A percentile compares a stretch with the other conserved stretches of the same genome.
Conservation (phyloP, 2,797 vertebrate genomes). For the Rhinella marina region DNA sequence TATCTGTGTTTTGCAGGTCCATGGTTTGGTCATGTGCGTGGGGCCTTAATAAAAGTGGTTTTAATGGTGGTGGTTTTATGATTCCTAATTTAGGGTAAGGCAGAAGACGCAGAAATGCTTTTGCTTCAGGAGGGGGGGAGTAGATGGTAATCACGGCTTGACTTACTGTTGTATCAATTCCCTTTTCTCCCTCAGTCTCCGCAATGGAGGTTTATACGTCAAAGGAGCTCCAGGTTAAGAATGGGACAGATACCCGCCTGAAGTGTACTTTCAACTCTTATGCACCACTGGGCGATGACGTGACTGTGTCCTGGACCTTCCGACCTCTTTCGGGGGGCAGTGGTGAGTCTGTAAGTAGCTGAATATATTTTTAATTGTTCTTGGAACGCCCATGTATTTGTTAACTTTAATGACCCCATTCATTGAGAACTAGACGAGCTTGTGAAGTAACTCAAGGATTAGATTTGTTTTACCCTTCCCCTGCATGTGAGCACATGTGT, state of each 20-base stretch:
- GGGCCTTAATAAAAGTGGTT: no score
- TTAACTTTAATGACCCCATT: neutral
- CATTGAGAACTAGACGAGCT: neutral
- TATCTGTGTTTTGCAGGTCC: no score
- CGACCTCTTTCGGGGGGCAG: conserved; percentile 77
- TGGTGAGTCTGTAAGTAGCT: conserved; percentile 81
- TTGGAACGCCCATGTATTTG: neutral
- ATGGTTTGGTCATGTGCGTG: no score
- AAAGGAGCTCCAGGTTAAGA: conserved; percentile 81
- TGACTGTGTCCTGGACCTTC: conserved; percentile 87
- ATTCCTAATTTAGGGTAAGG: no score
- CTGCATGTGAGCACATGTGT: conserved; percentile 19
- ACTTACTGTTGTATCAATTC: neutral
- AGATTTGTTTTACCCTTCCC: neutral
- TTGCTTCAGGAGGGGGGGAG: no score
- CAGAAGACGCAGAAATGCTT: no score
- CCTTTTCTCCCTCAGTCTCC: conserved; percentile 72
- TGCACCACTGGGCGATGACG: conserved; percentile 66
- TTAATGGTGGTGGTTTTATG: no score
- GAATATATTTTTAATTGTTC: no score
- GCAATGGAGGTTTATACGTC: conserved; percentile 83
- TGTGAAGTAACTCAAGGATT: neutral
- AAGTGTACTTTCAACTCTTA: conserved; percentile 89
- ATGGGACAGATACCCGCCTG: conserved; percentile 86
- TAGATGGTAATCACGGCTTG: no score